phyloP scores from a whole-genome alignment of 2,797 vertebrate species.

The Sebastes oblongus region DNA sequence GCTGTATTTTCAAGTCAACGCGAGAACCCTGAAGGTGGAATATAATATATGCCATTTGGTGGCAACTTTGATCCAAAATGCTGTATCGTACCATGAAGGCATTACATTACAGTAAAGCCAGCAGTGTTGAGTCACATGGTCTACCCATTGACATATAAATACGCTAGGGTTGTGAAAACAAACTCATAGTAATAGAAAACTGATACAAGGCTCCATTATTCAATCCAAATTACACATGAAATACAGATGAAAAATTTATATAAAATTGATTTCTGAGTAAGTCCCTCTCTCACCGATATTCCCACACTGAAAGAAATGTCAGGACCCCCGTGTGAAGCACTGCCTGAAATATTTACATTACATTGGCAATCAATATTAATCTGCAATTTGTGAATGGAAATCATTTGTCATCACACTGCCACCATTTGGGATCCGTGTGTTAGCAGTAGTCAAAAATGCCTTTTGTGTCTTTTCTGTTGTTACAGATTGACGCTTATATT shows the following conservation, averaged over 20 bases:
- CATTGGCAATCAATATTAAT: background rate
- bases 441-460: background rate
- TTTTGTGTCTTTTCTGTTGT: background rate
- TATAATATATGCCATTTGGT: conserved; percentile 15
- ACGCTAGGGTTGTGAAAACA: background rate
- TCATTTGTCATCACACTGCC: background rate
- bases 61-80: conserved; percentile 29
- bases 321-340: background rate
- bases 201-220: background rate
- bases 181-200: background rate
- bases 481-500: background rate
- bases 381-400: background rate
- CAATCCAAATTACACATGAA: background rate
- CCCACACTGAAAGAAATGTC: background rate
- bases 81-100: background rate
- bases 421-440: background rate
- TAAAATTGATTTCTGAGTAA: background rate
- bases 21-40: conserved; percentile 5
- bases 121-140: background rate
- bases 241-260: background rate
- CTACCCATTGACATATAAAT: background rate
- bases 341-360: background rate
- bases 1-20: conserved; percentile 2
- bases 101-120: conserved; percentile 3
- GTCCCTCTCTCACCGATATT: fast-evolving